A percentile compares a stretch with the other conserved stretches of the same genome.
Conservation (phyloP, 2,888 invertebrate genomes). For the Portevinia maculata region DNA sequence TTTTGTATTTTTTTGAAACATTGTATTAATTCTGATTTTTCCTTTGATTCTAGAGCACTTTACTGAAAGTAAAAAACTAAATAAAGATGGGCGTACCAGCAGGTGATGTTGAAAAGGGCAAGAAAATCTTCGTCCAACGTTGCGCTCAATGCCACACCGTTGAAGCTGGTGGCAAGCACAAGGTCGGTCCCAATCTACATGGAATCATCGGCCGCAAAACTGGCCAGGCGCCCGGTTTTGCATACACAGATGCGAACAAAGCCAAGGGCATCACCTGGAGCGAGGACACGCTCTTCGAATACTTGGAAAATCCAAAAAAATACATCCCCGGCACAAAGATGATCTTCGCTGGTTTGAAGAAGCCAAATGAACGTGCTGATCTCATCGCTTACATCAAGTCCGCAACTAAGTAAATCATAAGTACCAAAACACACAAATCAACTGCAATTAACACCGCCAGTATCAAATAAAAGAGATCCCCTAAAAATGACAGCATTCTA, state of each 20-base stretch:
- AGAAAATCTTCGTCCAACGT: conserved; percentile 97
- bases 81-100: conserved; percentile 89
- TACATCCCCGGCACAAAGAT: conserved; percentile 99
- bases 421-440: conserved; percentile 17
- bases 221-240: conserved; percentile 94
- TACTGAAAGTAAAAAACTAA: conserved; percentile 31
- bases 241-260: conserved; percentile 97
- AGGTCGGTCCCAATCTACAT: conserved; percentile 97
- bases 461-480: conserved; percentile 58
- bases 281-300: conserved; percentile 95
- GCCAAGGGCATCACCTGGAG: conserved; percentile 98
- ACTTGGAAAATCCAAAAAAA: conserved; percentile 99
- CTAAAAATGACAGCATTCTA: conserved; percentile 8
- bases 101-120: conserved; percentile 97
- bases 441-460: conserved; percentile 72
- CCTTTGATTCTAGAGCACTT: conserved; percentile 30
- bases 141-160: conserved; percentile 98
- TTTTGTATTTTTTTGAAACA: background rate
- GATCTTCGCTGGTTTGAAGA: conserved; percentile 99
- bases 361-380: conserved; percentile 96
- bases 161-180: conserved; percentile 97
- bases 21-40: background rate
- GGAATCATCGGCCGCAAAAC: conserved; percentile 97
- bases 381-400: conserved; percentile 95
- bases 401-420: conserved; percentile 73